Conservation (phyloP, 2,888 invertebrate species). For the Gymnocheta viridis region DNA sequence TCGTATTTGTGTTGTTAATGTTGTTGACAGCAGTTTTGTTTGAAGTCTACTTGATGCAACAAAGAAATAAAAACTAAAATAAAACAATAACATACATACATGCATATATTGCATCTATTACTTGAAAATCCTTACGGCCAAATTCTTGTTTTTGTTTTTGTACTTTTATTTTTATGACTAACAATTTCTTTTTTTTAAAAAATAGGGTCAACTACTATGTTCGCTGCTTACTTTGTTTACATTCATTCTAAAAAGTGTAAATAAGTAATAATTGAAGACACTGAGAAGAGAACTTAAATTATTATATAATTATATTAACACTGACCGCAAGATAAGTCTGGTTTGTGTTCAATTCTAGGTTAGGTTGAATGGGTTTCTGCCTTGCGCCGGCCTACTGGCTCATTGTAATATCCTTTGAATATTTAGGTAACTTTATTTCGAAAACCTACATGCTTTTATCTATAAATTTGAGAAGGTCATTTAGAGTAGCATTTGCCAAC, state of each 20-base stretch:
- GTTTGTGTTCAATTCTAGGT: too few species aligned
- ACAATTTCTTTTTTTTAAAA: slow-evolving; percentile 12
- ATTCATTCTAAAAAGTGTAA: not conserved
- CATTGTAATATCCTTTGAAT: too few species aligned
- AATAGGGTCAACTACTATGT: slow-evolving; percentile 57
- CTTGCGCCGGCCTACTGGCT: too few species aligned
- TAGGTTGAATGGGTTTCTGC: too few species aligned
- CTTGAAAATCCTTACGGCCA: slow-evolving; percentile 25
- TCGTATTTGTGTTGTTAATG: not conserved
- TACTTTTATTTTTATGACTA: slow-evolving; percentile 6
- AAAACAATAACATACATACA: not conserved
- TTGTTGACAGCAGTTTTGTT: slow-evolving; percentile 36
- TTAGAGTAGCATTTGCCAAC: too few species aligned
- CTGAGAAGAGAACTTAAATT: not conserved
- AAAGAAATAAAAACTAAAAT: not conserved
- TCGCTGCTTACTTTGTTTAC: slow-evolving; percentile 27
- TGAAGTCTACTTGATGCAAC: not conserved
- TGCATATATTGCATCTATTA: slow-evolving; percentile 8
- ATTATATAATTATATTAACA: not conserved
- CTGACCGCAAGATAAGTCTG: not conserved
- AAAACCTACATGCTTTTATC: too few species aligned
- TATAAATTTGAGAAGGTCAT: too few species aligned
- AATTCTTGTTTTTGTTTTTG: slow-evolving; percentile 13
- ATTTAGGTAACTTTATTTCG: too few species aligned
- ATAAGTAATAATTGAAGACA: not conserved